Base-by-base conservation (phyloP, 1,140 invertebrate genomes). In the Oscheius sp. region DNA sequence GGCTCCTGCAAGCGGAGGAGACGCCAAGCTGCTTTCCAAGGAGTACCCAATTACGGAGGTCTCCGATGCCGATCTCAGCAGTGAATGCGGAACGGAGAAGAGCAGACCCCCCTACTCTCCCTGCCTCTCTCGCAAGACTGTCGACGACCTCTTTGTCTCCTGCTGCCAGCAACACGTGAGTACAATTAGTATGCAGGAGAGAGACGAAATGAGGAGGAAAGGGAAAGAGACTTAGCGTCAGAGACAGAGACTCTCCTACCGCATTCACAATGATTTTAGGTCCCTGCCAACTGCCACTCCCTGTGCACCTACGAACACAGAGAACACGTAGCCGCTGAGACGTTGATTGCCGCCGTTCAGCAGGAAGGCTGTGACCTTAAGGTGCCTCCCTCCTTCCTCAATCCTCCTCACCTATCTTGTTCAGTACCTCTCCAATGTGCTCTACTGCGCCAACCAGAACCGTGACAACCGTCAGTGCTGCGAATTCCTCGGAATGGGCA, bases 361-460 rank as follows among this genome's bases (percentile, higher is more conserved):
- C 46, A 77, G 18, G 76, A 76, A n/a, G 68, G 74, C 20, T 80
- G 79, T 42, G 79, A 81, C 46, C 64, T 80, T 29, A 81, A 81
- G 66, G 66, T 68, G n/a, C 52, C 35, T 18, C 10, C 18, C 23
- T 0, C 23, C 23, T 45, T 18, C 15, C 18, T 0, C 42, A 45
- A 18, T 45, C 15, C 18, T 45, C n/a, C n/a, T n/a, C n/a, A n/a
- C n/a, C n/a, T n/a, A n/a, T 65, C 35, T 29, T 26, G 32, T 72
- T 23, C 58, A 62, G 45, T 76, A 80, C 74, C 26, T 81, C 20
- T 67, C 46, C 23, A 67, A 66, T 18, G 69, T 81, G 29, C 74
- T 81, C 32, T 82, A 79, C 61, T 81, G 79, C 66, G 79, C 79
- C 64, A 79, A 81, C 69, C 80, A 81, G 42, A 78, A 81, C 64